Evolutionary conservation across 2,797 vertebrate genomes (phyloP).

Genomic region (Scolopax bukidnonensis): DNA sequence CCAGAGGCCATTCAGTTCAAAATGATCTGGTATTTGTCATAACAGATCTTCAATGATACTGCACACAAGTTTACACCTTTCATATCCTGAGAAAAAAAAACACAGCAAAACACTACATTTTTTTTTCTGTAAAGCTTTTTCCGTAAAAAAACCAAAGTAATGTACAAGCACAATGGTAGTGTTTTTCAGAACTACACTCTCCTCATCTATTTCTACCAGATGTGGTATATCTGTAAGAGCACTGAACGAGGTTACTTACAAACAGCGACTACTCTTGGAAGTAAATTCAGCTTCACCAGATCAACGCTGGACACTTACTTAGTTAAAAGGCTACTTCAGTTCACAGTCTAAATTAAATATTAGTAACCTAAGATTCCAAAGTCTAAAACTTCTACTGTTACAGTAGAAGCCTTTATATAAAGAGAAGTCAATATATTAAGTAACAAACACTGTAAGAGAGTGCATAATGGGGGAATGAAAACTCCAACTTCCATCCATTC

Average conservation of each 20-base stretch:
- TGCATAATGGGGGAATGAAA: not conserved
- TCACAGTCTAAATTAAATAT: not conserved
- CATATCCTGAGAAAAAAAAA: not conserved
- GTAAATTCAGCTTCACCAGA: not conserved
- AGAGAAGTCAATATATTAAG: not conserved
- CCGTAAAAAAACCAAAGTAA: not conserved
- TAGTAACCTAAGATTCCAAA: not conserved
- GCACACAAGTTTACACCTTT: not conserved
- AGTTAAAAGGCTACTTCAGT: not conserved
- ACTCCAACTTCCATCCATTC: not conserved
- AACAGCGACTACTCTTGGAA: not conserved
- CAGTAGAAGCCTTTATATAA: not conserved
- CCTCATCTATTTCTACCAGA: not conserved
- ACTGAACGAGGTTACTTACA: not conserved
- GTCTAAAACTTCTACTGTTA: not conserved
- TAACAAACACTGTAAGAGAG: not conserved
- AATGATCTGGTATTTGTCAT: not conserved
- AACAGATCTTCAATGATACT: not conserved
- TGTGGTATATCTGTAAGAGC: not conserved
- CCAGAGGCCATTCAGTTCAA: not conserved
- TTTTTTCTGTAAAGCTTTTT: not conserved
- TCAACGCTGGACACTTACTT: not conserved
- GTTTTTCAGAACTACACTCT: not conserved
- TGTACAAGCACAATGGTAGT: not conserved
- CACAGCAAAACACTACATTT: not conserved